Evolutionary conservation across 2,797 vertebrate species (phyloP).

Genomic region (Premnoplex brunnescens): DNA sequence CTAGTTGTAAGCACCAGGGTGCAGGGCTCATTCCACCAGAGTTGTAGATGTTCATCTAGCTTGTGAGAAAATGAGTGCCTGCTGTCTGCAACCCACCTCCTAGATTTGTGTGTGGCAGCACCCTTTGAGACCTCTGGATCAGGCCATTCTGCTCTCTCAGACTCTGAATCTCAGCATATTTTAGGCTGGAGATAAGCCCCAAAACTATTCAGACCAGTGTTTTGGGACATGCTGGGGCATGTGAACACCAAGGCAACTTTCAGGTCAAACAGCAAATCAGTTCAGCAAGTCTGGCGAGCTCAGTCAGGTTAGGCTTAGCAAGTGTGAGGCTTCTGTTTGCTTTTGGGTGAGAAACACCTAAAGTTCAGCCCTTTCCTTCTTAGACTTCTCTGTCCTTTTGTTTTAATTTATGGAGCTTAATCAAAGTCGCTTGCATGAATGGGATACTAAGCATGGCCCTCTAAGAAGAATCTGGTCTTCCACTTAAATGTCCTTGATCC

Average conservation of each 20-base stretch:
- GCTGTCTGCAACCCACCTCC: accelerated
- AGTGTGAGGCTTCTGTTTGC: background rate
- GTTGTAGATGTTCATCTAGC: background rate
- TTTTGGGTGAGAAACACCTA: background rate
- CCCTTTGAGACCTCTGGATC: background rate
- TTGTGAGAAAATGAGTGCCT: background rate
- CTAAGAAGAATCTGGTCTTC: background rate
- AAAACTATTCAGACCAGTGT: background rate
- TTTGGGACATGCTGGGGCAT: background rate
- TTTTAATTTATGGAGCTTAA: background rate
- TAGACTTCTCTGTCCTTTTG: background rate
- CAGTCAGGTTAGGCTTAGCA: background rate
- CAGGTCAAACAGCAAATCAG: background rate
- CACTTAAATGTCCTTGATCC: background rate
- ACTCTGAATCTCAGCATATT: background rate
- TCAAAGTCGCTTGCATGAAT: background rate
- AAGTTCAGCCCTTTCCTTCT: background rate
- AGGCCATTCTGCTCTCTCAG: background rate
- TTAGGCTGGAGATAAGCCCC: background rate
- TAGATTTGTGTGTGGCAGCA: background rate
- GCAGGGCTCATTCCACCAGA: background rate
- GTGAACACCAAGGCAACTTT: background rate
- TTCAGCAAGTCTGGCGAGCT: background rate
- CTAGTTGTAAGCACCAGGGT: background rate
- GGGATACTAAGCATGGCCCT: background rate